Evolutionary conservation across 2,888 invertebrate genomes (phyloP).

Genomic region (Sympetrum striolatum): DNA sequence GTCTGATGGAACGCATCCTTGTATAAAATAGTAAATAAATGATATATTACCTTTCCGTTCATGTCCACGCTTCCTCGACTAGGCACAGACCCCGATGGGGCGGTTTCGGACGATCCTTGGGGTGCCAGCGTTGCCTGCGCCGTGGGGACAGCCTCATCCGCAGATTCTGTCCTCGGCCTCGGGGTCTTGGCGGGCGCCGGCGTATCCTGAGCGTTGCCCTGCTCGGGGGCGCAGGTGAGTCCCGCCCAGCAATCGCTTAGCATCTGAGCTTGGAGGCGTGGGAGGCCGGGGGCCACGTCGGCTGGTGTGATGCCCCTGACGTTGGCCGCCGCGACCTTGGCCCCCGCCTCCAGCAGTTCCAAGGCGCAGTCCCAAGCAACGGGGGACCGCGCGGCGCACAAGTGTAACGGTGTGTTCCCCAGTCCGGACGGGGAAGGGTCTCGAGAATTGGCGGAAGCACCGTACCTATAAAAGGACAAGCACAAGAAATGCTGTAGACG

Average conservation of each 20-base stretch:
- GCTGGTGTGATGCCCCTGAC: slow-evolving; percentile 62
- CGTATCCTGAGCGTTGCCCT: not conserved
- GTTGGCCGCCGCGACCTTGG: slow-evolving; percentile 60
- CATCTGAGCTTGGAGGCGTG: slow-evolving; percentile 62
- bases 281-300: slow-evolving; percentile 60
- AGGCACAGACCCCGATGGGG: not conserved
- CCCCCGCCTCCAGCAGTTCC: slow-evolving; percentile 63
- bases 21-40: too few species aligned
- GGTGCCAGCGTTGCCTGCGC: not conserved
- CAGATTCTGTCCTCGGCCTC: slow-evolving; percentile 20
- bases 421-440: slow-evolving; percentile 52
- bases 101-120: not conserved
- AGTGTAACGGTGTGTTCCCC: slow-evolving; percentile 66
- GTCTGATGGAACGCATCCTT: too few species aligned
- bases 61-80: slow-evolving; percentile 8
- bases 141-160: not conserved
- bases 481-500: not conserved
- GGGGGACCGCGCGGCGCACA: slow-evolving; percentile 64
- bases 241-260: slow-evolving; percentile 58
- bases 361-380: slow-evolving; percentile 63
- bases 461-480: not conserved
- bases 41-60: slow-evolving; percentile 38
- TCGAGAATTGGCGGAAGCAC: slow-evolving; percentile 8
- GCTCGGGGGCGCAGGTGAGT: slow-evolving; percentile 47
- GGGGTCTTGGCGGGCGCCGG: not conserved